These are phyloP conservation scores for Hippocampus zosterae DNA, from an alignment of 2,113 vertebrate genomes.

Conservation along the genomic window DNA sequence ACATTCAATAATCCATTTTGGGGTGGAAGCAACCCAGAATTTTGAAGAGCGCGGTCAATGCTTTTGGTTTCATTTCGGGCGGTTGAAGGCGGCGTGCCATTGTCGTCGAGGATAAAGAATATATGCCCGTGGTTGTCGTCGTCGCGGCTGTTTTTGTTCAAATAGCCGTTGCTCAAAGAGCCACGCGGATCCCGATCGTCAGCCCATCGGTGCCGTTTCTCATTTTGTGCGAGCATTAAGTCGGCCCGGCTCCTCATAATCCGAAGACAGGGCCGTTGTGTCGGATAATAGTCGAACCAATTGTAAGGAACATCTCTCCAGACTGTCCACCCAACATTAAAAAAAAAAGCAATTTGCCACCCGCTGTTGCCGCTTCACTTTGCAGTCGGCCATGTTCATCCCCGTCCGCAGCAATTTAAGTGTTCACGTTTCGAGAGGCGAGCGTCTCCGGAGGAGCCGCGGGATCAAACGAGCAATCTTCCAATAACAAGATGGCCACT, in stretches of 20 bases:
- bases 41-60: not conserved
- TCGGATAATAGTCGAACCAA: not conserved
- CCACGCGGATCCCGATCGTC: too few species aligned
- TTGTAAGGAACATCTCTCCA: not conserved
- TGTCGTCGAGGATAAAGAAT: not conserved
- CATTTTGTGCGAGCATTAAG: too few species aligned
- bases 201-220: too few species aligned
- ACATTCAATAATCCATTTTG: not conserved
- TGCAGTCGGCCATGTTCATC: not conserved
- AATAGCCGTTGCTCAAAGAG: not conserved
- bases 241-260: too few species aligned
- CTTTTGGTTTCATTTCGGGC: not conserved
- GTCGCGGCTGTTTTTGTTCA: not conserved
- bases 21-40: not conserved
- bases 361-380: not conserved
- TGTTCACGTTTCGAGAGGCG: conserved; percentile 1
- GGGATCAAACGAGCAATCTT: conserved; percentile 6
- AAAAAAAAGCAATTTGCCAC: not conserved
- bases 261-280: too few species aligned
- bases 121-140: not conserved
- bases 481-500: conserved; percentile 8
- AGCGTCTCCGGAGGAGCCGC: not conserved
- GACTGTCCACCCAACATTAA: not conserved
- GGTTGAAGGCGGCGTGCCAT: too few species aligned
- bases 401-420: not conserved